Percentiles rank a stretch among this genome's conserved stretches.
Evolutionary conservation across 35 echinoderm and acorn worm species (phyloP).

Genomic region (Amphiura filiformis): DNA sequence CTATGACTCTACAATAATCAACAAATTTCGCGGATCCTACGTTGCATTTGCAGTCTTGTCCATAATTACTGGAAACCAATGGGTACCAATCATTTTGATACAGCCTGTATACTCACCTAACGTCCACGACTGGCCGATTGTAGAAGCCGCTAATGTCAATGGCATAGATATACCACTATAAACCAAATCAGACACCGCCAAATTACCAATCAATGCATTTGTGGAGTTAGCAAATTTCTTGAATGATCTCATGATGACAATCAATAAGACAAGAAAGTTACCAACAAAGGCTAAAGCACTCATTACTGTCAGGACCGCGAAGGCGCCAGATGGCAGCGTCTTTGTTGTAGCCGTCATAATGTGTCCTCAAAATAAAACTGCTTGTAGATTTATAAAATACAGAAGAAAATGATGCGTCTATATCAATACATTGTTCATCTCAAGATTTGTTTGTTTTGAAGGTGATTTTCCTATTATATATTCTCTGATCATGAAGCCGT

Average conservation of each 20-base stretch:
- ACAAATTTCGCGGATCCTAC: too few relatives aligned
- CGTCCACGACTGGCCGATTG: conserved; percentile 11
- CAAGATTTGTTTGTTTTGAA: too few relatives aligned
- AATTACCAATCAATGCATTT: conserved; percentile 3
- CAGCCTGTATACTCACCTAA: conserved; percentile 36
- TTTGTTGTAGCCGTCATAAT: conserved; percentile 15
- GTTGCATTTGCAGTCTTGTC: too few relatives aligned
- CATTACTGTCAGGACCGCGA: neutral
- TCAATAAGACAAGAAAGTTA: conserved; percentile 19
- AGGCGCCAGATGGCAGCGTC: neutral
- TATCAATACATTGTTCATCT: too few relatives aligned
- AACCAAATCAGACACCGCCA: conserved; percentile 34
- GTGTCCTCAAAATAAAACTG: too few relatives aligned
- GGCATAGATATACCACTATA: conserved; percentile 33
- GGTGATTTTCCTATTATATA: too few relatives aligned
- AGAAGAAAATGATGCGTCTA: too few relatives aligned
- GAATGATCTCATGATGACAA: conserved; percentile 4
- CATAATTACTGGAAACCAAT: too few relatives aligned
- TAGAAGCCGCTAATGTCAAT: conserved; percentile 21
- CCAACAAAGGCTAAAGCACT: conserved; percentile 27
- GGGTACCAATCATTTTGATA: too few relatives aligned
- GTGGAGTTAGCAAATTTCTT: neutral
- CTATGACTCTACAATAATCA: too few relatives aligned
- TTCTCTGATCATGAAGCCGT: too few relatives aligned
- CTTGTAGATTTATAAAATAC: too few relatives aligned